Conservation (phyloP, 2,888 invertebrate species). For the Brachycybe producta region DNA sequence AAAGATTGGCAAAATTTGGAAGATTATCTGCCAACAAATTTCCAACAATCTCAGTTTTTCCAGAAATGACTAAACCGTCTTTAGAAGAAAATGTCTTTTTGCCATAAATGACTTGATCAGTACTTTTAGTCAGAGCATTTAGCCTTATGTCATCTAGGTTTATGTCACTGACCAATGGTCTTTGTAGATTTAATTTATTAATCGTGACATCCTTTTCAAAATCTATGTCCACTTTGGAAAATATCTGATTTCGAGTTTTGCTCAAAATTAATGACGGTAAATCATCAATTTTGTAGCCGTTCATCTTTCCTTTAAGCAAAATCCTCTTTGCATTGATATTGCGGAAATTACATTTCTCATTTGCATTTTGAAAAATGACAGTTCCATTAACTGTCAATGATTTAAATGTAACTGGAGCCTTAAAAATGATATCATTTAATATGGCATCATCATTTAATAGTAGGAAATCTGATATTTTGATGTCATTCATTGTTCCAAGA, state of each 20-base stretch:
- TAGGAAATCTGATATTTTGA: not conserved
- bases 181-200: not conserved
- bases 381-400: not conserved
- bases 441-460: not conserved
- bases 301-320: slow-evolving; percentile 3
- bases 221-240: not conserved
- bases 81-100: not conserved
- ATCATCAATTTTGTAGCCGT: slow-evolving; percentile 1
- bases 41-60: no score
- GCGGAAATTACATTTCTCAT: no score
- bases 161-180: not conserved
- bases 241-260: slow-evolving; percentile 1
- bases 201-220: slow-evolving; percentile 3
- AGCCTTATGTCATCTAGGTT: not conserved
- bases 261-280: not conserved
- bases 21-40: no score
- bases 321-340: not conserved
- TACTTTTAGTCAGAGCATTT: not conserved
- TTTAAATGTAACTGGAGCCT: slow-evolving; percentile 1
- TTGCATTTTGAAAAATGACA: no score
- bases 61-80: no score
- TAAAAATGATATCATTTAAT: not conserved
- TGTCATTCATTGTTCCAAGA: not conserved
- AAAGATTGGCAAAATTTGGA: no score
- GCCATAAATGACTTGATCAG: not conserved